Conservation (phyloP, 2,888 invertebrate genomes). For the Chydorus sphaericus region DNA sequence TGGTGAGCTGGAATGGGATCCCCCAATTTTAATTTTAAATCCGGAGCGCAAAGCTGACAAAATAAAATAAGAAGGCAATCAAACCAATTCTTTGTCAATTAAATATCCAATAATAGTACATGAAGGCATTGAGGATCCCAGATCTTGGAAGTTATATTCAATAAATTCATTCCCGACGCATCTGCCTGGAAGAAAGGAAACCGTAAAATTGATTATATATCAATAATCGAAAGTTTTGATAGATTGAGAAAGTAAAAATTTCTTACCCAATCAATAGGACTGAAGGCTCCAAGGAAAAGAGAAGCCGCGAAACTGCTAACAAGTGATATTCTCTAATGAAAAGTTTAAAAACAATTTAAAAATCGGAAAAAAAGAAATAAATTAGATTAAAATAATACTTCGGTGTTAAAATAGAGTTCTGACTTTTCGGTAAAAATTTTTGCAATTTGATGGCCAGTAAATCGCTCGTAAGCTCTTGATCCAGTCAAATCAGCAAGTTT, state of each 20-base stretch:
- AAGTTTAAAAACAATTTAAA: constrained; percentile 9
- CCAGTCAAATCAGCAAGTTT: constrained; percentile 66
- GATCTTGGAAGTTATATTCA: constrained; percentile 58
- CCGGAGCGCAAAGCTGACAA: constrained; percentile 39
- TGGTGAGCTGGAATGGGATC: constrained; percentile 52
- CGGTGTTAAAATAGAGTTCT: constrained; percentile 55
- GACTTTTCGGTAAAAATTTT: constrained; percentile 60
- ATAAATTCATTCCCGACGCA: constrained; percentile 90
- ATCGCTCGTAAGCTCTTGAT: constrained; percentile 73
- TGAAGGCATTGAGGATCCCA: constrained; percentile 43
- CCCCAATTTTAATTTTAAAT: constrained; percentile 56
- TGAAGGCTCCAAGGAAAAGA: constrained; percentile 70
- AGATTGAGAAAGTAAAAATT: no score
- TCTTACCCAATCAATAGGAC: constrained; percentile 78
- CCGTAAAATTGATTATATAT: no score
- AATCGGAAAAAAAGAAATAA: not conserved
- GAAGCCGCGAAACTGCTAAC: constrained; percentile 87
- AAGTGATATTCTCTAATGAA: constrained; percentile 64
- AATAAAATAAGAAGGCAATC: constrained; percentile 13
- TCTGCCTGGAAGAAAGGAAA: no score
- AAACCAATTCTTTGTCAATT: no score
- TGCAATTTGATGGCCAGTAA: constrained; percentile 85
- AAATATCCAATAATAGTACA: not conserved
- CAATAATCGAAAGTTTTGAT: no score
- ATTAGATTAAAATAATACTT: constrained; percentile 34